Base-by-base conservation (phyloP, 2,113 vertebrate species). In the Okapia johnstoni region DNA sequence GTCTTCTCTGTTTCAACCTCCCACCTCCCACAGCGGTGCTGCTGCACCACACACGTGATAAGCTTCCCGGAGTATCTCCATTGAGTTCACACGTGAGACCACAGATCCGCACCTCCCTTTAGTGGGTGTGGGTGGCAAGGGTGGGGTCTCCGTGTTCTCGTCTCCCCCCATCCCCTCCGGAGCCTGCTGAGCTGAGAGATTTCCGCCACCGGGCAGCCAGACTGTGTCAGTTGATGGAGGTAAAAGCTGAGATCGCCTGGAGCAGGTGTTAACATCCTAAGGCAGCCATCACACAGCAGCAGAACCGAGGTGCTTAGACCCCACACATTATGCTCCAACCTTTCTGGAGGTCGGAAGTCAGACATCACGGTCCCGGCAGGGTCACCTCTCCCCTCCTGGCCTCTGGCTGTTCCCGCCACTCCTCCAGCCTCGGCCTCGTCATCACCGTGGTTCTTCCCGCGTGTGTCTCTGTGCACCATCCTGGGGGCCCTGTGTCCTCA, bases 401-500 rank as follows among this genome's bases (percentile, higher is more conserved):
- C 60, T 48, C 73, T 30, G 43, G 73, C 4, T 77, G 26, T 5
- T 77, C 73, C 14, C 43, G 7, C 14, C 73, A 46, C 26, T 26
- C 43, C 73, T 77, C 76, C 92, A 30, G 8, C 85, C 19, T 79
- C 4, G 4, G 8, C 46, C 46, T 87, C 4, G 2, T 19, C 16
- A 11, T 79, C 55, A 61, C 6, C 17, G 13, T 0, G 13, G 17
- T 40, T 61, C 17, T 43, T 21, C 9, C 17, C 7, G 0, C 0
- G 1, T 46, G 60, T 48, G 60, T 48, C 43, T 77, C 43, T 57
- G 16, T 54, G 25, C 21, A 2, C 36, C 46, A 43, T 36, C 16
- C 25, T 1, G 10, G 28, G 30, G 30, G 16, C 46, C 60, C 2
- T 26, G 14, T 7, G 17, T 57, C 85, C 26, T 88, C 50, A 11